phyloP scores from a whole-genome alignment of 2,888 invertebrate species.

The Eristalis pertinax region DNA sequence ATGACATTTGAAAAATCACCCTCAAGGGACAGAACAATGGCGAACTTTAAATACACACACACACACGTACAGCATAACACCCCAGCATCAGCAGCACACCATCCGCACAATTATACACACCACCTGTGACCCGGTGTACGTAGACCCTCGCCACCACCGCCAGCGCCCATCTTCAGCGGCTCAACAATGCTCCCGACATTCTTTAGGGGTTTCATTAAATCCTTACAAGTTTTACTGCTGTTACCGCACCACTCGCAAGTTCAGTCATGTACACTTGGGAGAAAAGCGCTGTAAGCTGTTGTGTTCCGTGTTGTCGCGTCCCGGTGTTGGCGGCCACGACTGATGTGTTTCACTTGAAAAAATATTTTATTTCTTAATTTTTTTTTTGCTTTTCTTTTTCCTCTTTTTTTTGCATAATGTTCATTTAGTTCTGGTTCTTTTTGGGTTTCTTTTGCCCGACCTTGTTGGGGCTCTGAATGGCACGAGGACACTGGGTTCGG shows the following conservation, averaged over 20 bases:
- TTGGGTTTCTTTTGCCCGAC: background rate
- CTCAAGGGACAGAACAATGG: background rate
- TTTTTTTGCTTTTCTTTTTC: background rate
- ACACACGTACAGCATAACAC: background rate
- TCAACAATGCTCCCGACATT: slow-evolving; percentile 24
- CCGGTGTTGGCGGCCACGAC: background rate
- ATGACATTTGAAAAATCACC: background rate
- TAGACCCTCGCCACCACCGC: background rate
- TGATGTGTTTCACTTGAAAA: background rate
- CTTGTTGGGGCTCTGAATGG: background rate
- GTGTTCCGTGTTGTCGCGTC: background rate
- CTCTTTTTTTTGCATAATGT: background rate
- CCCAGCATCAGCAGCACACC: background rate
- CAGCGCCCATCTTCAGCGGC: background rate
- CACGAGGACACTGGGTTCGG: background rate
- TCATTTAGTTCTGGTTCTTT: background rate
- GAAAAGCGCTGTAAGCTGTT: background rate
- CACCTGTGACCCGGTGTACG: background rate
- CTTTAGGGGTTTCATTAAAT: slow-evolving; percentile 49
- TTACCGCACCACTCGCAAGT: background rate
- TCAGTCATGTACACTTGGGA: background rate
- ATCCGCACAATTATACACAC: background rate
- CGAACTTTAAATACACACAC: background rate
- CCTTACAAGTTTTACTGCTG: slow-evolving; percentile 22
- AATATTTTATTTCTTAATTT: background rate